phyloP scores from a whole-genome alignment of 92 coral and sea anemone species.

The Umimayanthus kanabou region DNA sequence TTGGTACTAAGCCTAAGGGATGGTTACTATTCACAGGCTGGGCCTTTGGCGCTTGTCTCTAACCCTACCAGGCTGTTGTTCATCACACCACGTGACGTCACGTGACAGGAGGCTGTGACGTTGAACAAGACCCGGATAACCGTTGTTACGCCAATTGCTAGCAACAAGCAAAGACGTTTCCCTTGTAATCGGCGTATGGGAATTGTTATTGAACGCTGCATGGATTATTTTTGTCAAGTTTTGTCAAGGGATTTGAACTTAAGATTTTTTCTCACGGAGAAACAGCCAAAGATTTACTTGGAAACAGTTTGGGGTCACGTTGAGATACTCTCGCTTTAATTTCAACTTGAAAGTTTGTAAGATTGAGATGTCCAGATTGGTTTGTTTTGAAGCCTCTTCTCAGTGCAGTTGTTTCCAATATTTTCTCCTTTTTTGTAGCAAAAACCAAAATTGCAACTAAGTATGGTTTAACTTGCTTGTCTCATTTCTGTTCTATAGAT shows the following conservation, averaged over 20 bases:
- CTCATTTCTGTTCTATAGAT: no score
- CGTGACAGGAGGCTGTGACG: neutral
- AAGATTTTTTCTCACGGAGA: neutral
- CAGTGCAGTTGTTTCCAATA: neutral
- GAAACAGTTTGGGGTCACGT: neutral
- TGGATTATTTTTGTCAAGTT: neutral
- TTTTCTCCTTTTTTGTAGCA: no score
- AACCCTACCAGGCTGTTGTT: neutral
- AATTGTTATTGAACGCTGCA: neutral
- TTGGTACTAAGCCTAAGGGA: conserved; percentile 17
- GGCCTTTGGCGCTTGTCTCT: conserved; percentile 9
- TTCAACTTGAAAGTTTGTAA: neutral
- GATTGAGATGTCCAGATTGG: neutral
- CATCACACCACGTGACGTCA: neutral
- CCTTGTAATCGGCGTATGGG: neutral
- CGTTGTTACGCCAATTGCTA: neutral
- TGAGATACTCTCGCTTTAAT: neutral
- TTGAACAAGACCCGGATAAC: neutral
- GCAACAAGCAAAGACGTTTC: neutral
- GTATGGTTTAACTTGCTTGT: no score
- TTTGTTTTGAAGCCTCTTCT: neutral
- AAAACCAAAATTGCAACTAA: no score
- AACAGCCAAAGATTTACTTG: neutral
- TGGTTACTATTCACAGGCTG: conserved; percentile 25
- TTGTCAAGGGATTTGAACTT: neutral